Base-by-base conservation (phyloP, 2,113 vertebrate species). In the Perca fluviatilis region DNA sequence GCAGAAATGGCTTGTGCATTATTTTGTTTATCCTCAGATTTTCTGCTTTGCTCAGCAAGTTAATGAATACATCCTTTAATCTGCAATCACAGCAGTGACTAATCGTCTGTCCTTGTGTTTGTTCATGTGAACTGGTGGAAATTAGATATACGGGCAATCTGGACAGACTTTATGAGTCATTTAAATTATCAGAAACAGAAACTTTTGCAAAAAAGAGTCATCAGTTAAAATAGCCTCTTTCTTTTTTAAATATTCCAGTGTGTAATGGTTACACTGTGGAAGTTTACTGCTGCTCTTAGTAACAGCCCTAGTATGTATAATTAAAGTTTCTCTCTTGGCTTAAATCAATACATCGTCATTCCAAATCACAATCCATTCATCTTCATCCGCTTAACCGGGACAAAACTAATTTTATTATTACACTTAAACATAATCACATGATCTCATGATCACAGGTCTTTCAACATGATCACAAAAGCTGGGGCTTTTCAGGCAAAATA, bases 101-200 rank as follows among this genome's bases (percentile, higher is more conserved):
- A 56, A 19, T 15, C 15, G 2, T 47, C 11, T 49, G 11, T 19
- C 3, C 10, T 2, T 49, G 21, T 4, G 23, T 68, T 62, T 49
- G 19, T 62, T 79, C n/a, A 11, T 13, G 16, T 40, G 15, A 67
- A 69, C 6, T 15, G 14, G 2, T 36, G 49, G 13, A 47, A 50
- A 62, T 16, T 47, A 25, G 1, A 66, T 47, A 46, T 12, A 2
- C 16, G 3, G 23, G 27, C 12, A 66, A n/a, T 62, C 15, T 61
- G 14, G 23, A 27, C 46, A 27, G 43, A 15, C 9, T 65, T 50
- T 14, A 54, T 69, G 16, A 10, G 47, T 79, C 23, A 64, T 53
- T 72, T 43, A 30, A 4, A 0, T 13, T 18, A 79, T 73, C 12
- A 40, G n/a, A 18, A 73, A 79, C 12, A 64, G 27, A 74, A 79